Evolutionary conservation across 2,113 vertebrate species (phyloP), one percentile per base, ranked within the genome.

Genomic region (Campylorhamphus procurvoides): DNA sequence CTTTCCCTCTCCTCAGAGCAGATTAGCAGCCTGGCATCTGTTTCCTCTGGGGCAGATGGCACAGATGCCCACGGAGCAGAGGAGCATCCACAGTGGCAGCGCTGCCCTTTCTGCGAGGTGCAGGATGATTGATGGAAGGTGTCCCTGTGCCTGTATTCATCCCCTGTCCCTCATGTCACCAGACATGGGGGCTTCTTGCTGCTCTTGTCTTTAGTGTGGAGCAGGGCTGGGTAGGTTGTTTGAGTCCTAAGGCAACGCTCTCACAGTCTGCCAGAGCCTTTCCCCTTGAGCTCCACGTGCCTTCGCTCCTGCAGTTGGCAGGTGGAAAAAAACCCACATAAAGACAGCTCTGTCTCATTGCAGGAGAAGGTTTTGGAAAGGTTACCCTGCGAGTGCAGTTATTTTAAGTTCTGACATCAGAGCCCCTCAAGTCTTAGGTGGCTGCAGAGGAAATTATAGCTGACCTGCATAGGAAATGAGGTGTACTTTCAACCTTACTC

Each of bases 401-500:
- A 88, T 88, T 90, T 93, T 28, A 93, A 89, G 93, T 85, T 91
- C 89, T 93, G 84, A 93, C 44, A 69, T 95, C 77, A 91, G 66
- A 68, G 20, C 94, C 56, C 40, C 56, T 56, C 28, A 58, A 42
- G 69, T 66, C 62, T 73, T 85, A 49, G 16, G 66, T 53, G 58
- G 14, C 77, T 82, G 62, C 16, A 23, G 60, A 49, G 81, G 69
- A 82, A 91, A 94, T 92, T 89, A 52, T 47, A 93, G 77, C 68
- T 95, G 91, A 94, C 94, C 95, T 95, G 81, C 87, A 94, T 87
- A 84, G 87, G 77, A 89, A 96, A 93, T 79, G n/a, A 95, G 81
- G 28, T 85, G 58, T 89, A 18, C 81, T 83, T 94, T 53, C 49
- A 85, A 52, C n/a, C 39, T 82, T 58, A 60, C 77, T 87, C 84